phyloP scores from a whole-genome alignment of 2,113 vertebrate genomes.

The Tyto alba region DNA sequence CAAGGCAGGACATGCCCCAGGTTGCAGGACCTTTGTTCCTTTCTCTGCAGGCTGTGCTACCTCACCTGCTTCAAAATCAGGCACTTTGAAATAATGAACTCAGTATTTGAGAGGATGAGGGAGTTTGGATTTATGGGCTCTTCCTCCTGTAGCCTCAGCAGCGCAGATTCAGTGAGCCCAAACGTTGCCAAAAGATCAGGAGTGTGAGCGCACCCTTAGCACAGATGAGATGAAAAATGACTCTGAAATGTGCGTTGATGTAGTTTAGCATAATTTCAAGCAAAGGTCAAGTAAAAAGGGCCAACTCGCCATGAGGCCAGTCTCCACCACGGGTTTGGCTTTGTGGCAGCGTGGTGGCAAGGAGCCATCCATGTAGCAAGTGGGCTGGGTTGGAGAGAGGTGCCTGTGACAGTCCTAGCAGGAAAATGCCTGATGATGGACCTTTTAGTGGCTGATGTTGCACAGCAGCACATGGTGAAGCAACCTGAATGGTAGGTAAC shows the following conservation, averaged over 20 bases:
- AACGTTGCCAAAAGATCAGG: background rate
- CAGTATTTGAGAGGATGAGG: background rate
- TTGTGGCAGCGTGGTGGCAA: background rate
- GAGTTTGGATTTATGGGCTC: background rate
- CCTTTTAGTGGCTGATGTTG: background rate
- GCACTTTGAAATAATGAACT: background rate
- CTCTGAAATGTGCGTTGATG: background rate
- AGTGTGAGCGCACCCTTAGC: accelerated
- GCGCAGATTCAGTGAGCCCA: background rate
- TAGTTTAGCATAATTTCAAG: background rate
- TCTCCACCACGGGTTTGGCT: background rate
- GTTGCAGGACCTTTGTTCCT: background rate
- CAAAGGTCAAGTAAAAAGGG: background rate
- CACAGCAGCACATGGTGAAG: background rate
- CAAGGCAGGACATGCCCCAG: background rate
- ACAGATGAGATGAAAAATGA: background rate
- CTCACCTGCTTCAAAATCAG: background rate
- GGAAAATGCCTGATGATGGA: background rate
- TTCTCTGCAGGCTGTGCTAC: background rate
- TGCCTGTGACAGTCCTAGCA: background rate
- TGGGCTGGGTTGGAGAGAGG: background rate
- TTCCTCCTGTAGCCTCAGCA: background rate
- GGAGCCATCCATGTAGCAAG: background rate
- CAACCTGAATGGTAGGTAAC: background rate
- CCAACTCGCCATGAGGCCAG: background rate